Evolutionary conservation across 2,888 invertebrate species (phyloP).

Genomic region (Lottia gigantea): DNA sequence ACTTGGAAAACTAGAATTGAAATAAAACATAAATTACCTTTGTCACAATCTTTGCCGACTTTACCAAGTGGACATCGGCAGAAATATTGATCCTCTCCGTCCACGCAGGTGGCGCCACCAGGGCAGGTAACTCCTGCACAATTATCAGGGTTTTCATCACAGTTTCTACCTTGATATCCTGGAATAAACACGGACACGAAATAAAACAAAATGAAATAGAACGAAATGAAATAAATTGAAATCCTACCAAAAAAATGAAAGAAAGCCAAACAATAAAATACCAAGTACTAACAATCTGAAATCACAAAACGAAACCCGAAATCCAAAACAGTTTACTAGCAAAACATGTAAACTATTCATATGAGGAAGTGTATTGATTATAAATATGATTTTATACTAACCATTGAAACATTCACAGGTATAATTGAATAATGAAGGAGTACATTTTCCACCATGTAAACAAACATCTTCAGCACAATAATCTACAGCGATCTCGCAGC

Average conservation of each 20-base stretch:
- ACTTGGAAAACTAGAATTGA: too few species aligned
- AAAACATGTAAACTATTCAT: too few species aligned
- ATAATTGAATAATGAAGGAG: slow-evolving; percentile 30
- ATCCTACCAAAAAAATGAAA: too few species aligned
- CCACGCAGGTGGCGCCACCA: slow-evolving; percentile 54
- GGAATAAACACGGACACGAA: slow-evolving; percentile 9
- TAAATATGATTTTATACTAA: slow-evolving; percentile 18
- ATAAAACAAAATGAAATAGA: not conserved
- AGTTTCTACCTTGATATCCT: slow-evolving; percentile 48
- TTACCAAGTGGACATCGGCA: slow-evolving; percentile 97
- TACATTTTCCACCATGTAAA: slow-evolving; percentile 44
- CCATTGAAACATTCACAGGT: slow-evolving; percentile 43
- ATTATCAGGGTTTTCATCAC: slow-evolving; percentile 72
- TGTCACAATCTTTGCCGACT: slow-evolving; percentile 95
- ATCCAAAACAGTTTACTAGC: too few species aligned
- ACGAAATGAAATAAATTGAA: too few species aligned
- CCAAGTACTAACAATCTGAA: too few species aligned
- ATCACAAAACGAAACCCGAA: too few species aligned
- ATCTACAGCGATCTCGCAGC: slow-evolving; percentile 87
- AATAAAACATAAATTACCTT: slow-evolving; percentile 76
- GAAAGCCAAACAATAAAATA: too few species aligned
- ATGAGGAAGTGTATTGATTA: too few species aligned
- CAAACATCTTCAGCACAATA: slow-evolving; percentile 75
- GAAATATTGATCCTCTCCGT: slow-evolving; percentile 80
- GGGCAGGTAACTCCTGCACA: slow-evolving; percentile 85